Base-by-base conservation (phyloP, 2,888 invertebrate species). In the Cataglyphis altisquamis region DNA sequence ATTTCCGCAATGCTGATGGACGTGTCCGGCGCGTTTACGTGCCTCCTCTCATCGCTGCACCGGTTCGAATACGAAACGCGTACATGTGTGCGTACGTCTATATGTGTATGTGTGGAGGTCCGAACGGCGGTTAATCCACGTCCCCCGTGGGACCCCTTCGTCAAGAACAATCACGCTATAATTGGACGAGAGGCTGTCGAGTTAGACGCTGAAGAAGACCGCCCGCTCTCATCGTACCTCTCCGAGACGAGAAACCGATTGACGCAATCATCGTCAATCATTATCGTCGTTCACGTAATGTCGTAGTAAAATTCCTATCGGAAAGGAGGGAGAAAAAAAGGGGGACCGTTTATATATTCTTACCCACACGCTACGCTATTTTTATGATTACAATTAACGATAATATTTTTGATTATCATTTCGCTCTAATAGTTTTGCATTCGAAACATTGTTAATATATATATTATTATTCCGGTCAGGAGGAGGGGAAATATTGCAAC, bases 111-210 rank as follows among this genome's bases (percentile, higher is more conserved):
- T 55, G 70, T 64, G 8, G 68, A 60, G 45, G 70, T 80, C 60
- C 21, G 41, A 73, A 67, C 45, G 67, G 83, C 75, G 84, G 90
- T 91, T 91, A 92, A 93, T 93, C 92, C 90, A 78, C 85, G 84
- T 82, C 89, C 92, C 89, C 89, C 88, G 84, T 85, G 93, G 88
- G 92, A 90, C 45, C 2, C 29, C 29, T 29, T 29, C 36, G n/a
- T 88, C 84, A 89, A 92, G 68, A 87, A 93, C 93, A 94, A 93
- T 93, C 93, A 91, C 90, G 82, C 88, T 87, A 90, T 93, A 94
- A 94, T 94, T 94, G 93, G 93, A 92, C 93, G 86, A 94, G 93
- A 92, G 93, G 83, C 91, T 86, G 91, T 92, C 85, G 88, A 90
- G 89, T 87, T 89, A 84, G 21, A 21, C 85, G 83, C 87, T 90